These are phyloP conservation scores for Porites australiensis DNA, from an alignment of 64 coral and sea anemone species.

Conservation along the genomic window DNA sequence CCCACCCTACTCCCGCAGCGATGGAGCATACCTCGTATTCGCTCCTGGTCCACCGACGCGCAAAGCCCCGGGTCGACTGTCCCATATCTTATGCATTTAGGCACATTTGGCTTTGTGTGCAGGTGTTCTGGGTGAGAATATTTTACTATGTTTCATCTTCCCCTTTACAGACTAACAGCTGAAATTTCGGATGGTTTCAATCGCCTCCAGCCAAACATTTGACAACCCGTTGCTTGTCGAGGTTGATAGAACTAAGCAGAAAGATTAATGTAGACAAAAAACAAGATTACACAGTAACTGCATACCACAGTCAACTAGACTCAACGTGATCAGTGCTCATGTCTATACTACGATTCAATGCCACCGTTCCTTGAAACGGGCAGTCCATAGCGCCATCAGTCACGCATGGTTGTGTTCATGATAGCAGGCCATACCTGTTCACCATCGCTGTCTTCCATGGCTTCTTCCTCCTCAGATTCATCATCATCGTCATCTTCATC, in stretches of 20 bases:
- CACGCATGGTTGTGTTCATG: neutral
- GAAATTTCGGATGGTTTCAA: neutral
- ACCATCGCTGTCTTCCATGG: slow-evolving; percentile 64
- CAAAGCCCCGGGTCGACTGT: neutral
- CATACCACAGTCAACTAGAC: no score
- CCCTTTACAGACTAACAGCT: neutral
- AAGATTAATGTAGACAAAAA: neutral
- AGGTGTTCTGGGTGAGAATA: no score
- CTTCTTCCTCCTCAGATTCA: slow-evolving; percentile 50
- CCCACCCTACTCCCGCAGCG: no score
- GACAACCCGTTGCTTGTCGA: neutral
- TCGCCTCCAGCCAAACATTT: neutral
- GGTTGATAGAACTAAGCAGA: neutral
- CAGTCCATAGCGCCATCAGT: neutral
- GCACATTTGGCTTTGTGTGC: no score
- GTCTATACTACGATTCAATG: no score
- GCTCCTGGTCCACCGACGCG: no score
- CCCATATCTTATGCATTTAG: no score
- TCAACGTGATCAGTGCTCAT: no score
- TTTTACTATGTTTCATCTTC: neutral
- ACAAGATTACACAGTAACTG: no score
- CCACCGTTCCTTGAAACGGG: neutral
- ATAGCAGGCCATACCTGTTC: slow-evolving; percentile 10
- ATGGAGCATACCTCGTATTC: no score
- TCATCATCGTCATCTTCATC: slow-evolving; percentile 40